Conservation (phyloP, 2,113 vertebrate genomes). For the Odontesthes bonariensis region DNA sequence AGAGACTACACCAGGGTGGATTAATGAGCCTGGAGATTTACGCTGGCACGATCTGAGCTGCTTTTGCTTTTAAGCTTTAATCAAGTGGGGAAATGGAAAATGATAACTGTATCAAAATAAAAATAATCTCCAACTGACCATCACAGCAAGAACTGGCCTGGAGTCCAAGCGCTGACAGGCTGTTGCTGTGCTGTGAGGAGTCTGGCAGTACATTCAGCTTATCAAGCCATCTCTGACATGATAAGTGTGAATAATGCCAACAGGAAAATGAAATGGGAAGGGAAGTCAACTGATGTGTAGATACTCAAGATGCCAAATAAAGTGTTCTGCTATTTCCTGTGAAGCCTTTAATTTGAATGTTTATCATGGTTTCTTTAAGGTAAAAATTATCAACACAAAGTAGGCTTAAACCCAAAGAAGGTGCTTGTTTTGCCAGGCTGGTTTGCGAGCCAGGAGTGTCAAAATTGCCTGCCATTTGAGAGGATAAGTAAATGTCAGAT, state of each 20-base stretch:
- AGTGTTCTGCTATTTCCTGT: constrained; percentile 63
- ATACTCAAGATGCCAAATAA: constrained; percentile 62
- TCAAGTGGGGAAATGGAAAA: constrained; percentile 83
- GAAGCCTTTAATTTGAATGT: constrained; percentile 65
- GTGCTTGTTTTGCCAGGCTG: constrained; percentile 34
- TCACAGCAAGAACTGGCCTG: constrained; percentile 76
- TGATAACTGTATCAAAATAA: constrained; percentile 82
- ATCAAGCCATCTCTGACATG: constrained; percentile 62
- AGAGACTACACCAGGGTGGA: constrained; percentile 76
- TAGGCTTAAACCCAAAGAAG: constrained; percentile 10
- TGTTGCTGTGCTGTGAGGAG: constrained; percentile 56
- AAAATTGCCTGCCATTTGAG: constrained; percentile 71
- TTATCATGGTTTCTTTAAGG: constrained; percentile 44
- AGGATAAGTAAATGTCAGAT: constrained; percentile 84
- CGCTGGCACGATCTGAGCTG: constrained; percentile 85
- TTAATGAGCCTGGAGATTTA: constrained; percentile 86
- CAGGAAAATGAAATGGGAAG: constrained; percentile 66
- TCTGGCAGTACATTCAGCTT: constrained; percentile 66
- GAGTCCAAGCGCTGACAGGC: constrained; percentile 49
- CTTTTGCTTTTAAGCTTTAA: constrained; percentile 86
- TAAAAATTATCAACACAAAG: constrained; percentile 48
- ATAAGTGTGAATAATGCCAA: constrained; percentile 71
- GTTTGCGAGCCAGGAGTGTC: constrained; percentile 64
- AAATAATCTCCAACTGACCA: constrained; percentile 84
- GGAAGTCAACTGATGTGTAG: constrained; percentile 59